Evolutionary conservation across 1,140 invertebrate species (phyloP), one percentile per base, ranked within the genome.

Genomic region (Drosophila gunungcola): DNA sequence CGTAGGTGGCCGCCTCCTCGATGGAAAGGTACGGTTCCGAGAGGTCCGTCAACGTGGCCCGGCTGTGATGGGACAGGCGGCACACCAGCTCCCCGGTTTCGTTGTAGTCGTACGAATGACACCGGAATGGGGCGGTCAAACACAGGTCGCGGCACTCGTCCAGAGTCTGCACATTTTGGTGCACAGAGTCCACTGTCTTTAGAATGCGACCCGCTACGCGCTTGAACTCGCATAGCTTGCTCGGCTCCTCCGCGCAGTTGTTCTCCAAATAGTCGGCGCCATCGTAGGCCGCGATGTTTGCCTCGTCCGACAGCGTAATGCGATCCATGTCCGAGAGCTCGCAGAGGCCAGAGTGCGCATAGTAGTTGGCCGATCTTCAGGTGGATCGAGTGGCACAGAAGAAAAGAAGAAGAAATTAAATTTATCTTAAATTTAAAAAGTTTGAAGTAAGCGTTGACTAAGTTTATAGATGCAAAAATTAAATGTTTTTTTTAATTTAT

Each of bases 131-230:
- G 32, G 97, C 97, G 85, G 96, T 97, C 21, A 98, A 93, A 91
- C 97, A 98, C 39, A 97, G 94, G 78, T 97, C 96, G 51, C 97
- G 95, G 91, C 96, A 97, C 93, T 97, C 97, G 68, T 97, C 96
- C 55, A 97, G 94, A 3, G 95, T 97, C 64, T 95, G 95, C 1
- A 98, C 96, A 80, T 98, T 97, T 93, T 97, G 96, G 91, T 97
- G 98, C 21, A 98, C 97, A 4, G 97, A 97, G 88, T 98, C 97
- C 7, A 98, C 97, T 0, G 97, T 98, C 93, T 98, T 98, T 56
- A 98, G 93, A 78, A 98, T 98, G 73, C 96, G 95, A 9, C 97
- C 97, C 45, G 94, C 94, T 81, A 98, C 94, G 81, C 97, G 97
- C 92, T 97, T 97, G 93, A 98, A 98, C 92, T 98, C 97, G 93